Percentiles rank a stretch among this genome's conserved stretches.
phyloP scores from a whole-genome alignment of 2,888 invertebrate species.

The Pasiphila rectangulata region DNA sequence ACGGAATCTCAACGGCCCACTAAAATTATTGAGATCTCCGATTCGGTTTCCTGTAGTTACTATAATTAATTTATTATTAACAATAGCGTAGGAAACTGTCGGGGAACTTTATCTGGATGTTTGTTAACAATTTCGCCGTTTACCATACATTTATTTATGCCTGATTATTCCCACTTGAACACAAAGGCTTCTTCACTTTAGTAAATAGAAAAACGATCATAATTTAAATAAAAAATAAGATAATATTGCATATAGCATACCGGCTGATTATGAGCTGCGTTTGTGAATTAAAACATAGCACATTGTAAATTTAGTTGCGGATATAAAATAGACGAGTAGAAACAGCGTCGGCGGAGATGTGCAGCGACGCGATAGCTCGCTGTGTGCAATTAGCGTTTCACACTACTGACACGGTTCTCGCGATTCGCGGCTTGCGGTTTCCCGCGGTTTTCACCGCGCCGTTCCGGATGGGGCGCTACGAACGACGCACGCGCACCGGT shows the following conservation, averaged over 20 bases:
- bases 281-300: too few relatives aligned
- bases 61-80: constrained; percentile 80
- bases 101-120: constrained; percentile 73
- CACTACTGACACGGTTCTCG: constrained; percentile 81
- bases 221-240: too few relatives aligned
- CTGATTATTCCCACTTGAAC: too few relatives aligned
- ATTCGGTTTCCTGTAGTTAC: constrained; percentile 80
- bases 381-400: constrained; percentile 74
- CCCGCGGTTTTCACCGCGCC: constrained; percentile 77
- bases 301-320: constrained; percentile 17
- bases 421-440: constrained; percentile 75
- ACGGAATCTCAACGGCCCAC: constrained; percentile 70
- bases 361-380: constrained; percentile 57
- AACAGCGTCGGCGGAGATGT: constrained; percentile 48
- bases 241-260: too few relatives aligned
- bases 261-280: too few relatives aligned
- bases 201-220: constrained; percentile 18
- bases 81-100: constrained; percentile 74
- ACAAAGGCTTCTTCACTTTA: too few relatives aligned
- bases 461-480: constrained; percentile 76
- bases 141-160: too few relatives aligned
- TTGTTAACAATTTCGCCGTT: constrained; percentile 56
- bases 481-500: constrained; percentile 59
- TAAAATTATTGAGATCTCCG: constrained; percentile 73
- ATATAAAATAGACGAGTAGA: constrained; percentile 38